Conservation (phyloP, 2,797 vertebrate species). For the Pseudomugil tenellus region DNA sequence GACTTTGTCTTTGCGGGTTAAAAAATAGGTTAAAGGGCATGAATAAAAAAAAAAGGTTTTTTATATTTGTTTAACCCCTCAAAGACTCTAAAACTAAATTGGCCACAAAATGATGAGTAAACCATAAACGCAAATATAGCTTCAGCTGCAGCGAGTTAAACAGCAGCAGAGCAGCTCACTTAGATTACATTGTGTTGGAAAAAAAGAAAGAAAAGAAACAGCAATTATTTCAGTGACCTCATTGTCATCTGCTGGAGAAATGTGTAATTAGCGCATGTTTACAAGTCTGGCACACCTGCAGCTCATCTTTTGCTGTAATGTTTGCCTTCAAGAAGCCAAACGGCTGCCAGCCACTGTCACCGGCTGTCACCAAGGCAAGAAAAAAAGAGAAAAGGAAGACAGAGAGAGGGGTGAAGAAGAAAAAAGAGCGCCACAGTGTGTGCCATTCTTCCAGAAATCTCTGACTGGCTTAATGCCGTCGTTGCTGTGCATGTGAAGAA, state of each 20-base stretch:
- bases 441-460: constrained; percentile 94
- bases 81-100: not conserved
- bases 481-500: constrained; percentile 93
- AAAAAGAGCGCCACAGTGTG: constrained; percentile 68
- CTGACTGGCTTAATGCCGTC: constrained; percentile 93
- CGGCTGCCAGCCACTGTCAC: constrained; percentile 93
- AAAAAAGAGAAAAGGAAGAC: constrained; percentile 30
- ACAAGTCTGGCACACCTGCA: constrained; percentile 97
- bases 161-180: constrained; percentile 74
- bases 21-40: constrained; percentile 6
- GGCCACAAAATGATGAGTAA: not conserved
- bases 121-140: not conserved
- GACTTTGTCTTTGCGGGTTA: constrained; percentile 19
- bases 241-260: constrained; percentile 94
- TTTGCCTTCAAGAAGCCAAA: constrained; percentile 90
- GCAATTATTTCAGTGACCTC: constrained; percentile 98
- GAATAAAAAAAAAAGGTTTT: not conserved
- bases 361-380: constrained; percentile 85
- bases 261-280: constrained; percentile 96
- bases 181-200: constrained; percentile 26
- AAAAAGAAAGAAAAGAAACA: constrained; percentile 78
- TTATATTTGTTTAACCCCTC: not conserved
- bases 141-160: constrained; percentile 14
- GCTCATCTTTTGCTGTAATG: constrained; percentile 93
- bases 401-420: constrained; percentile 64